Evolutionary conservation across 1,140 invertebrate species (phyloP), one percentile per base, ranked within the genome.

Genomic region (Drosophila rhopaloa): DNA sequence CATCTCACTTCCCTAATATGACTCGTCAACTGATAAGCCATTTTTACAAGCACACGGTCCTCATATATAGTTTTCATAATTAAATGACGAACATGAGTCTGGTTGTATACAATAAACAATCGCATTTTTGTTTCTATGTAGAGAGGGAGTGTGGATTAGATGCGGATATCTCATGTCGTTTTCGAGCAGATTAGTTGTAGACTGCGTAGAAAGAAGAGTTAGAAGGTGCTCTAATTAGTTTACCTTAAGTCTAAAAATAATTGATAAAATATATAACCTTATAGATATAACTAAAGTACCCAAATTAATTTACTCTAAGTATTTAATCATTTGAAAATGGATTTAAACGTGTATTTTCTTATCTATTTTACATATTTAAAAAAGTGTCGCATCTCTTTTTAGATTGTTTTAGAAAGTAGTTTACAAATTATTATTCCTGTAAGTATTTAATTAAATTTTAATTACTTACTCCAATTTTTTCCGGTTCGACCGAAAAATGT

Each of bases 391-490:
- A 19, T 2, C 19, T 19, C 2, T 32, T 32, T 32, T 32, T 32
- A 32, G 5, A 32, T 32, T 6, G 29, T 7, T 32, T 32, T 32
- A 1, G 29, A 7, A 32, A 32, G 0, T 8, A 7, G 29, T 32
- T 32, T 32, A 24, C 2, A 24, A 24, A 24, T 4, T 24, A 24
- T 24, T 24, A 24, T 24, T 24, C 24, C 24, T 24, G 24, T 24
- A 24, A 24, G 24, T 24, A 4, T 24, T 24, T 24, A 24, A 24
- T 24, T 24, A 2, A 24, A 32, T 8, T n/a, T 4, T 10, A 11
- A 10, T 38, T 44, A 94, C 94, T 95, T 94, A 97, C 96, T 95
- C 96, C 96, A 97, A 93, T 95, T 95, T 89, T 94, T 94, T 1
- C 92, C 93, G 46, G 95, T 96, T 77, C 96, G 93, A 27, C 96